These are phyloP conservation scores for Orthonyx spaldingii DNA, from an alignment of 2,113 vertebrate species.

Conservation along the genomic window DNA sequence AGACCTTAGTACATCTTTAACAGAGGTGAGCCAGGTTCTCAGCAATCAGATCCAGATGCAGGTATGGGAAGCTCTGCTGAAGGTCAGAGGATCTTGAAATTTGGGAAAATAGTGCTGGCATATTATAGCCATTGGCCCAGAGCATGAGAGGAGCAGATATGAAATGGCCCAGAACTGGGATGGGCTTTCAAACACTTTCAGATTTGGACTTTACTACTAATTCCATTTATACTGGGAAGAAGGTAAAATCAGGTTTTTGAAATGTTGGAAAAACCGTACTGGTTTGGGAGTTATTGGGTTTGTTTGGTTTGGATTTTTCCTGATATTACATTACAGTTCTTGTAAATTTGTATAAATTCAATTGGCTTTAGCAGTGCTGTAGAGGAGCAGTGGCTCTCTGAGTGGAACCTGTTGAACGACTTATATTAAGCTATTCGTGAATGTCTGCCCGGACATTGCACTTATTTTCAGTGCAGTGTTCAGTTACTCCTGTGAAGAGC, in stretches of 20 bases:
- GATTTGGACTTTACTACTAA: not conserved
- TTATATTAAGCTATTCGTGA: not conserved
- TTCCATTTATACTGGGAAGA: not conserved
- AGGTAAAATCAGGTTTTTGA: not conserved
- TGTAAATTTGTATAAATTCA: not conserved
- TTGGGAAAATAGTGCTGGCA: not conserved
- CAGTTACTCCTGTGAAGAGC: not conserved
- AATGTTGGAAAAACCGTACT: not conserved
- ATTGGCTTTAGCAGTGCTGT: not conserved
- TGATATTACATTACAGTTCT: not conserved
- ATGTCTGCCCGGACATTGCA: not conserved
- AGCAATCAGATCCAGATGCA: slow-evolving; percentile 14
- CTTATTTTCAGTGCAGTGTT: not conserved
- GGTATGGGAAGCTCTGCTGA: not conserved
- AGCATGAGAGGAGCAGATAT: not conserved
- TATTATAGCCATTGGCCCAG: not conserved
- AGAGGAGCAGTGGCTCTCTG: not conserved
- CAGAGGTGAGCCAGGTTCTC: not conserved
- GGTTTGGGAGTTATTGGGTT: fast-evolving
- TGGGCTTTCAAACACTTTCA: not conserved
- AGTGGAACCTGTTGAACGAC: not conserved
- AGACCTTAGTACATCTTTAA: not conserved
- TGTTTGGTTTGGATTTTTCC: not conserved
- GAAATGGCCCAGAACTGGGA: not conserved
- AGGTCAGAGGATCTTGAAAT: not conserved